Conservation (phyloP, 1,140 invertebrate genomes). For the Gerris buenoi region DNA sequence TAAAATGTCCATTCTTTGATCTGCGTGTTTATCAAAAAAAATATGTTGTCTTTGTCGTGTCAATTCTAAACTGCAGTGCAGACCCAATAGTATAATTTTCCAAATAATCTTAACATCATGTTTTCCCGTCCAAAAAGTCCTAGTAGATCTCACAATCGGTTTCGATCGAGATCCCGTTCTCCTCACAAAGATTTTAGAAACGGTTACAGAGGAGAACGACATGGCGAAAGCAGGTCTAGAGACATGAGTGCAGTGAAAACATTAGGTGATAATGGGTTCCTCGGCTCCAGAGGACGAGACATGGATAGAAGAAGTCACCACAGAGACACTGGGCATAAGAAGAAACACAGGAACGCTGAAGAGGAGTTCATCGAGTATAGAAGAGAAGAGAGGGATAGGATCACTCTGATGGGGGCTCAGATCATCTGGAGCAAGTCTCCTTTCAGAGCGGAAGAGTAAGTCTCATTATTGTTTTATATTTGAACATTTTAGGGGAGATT, state of each 20-base stretch:
- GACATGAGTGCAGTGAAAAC: background rate
- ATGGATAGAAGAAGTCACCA: background rate
- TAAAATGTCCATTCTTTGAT: no score
- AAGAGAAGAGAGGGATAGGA: slow-evolving; percentile 50
- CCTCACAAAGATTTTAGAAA: background rate
- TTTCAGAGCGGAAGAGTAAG: slow-evolving; percentile 40
- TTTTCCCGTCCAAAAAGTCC: background rate
- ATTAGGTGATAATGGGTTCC: background rate
- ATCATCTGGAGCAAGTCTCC: slow-evolving; percentile 60
- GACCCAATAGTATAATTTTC: no score
- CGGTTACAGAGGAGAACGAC: background rate
- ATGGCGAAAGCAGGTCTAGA: background rate
- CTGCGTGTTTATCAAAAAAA: no score
- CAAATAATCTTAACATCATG: no score
- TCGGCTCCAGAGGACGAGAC: background rate
- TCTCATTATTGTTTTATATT: slow-evolving; percentile 13
- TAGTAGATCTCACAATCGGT: background rate
- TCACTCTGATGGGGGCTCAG: slow-evolving; percentile 47
- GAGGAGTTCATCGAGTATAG: slow-evolving; percentile 29
- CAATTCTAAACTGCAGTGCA: no score
- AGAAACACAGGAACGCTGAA: slow-evolving; percentile 9
- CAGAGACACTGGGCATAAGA: background rate
- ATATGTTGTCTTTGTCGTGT: no score
- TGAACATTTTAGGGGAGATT: background rate
- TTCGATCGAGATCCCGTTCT: background rate